Evolutionary conservation across 2,888 invertebrate genomes (phyloP).

Genomic region (Neocrepidodera transversa): DNA sequence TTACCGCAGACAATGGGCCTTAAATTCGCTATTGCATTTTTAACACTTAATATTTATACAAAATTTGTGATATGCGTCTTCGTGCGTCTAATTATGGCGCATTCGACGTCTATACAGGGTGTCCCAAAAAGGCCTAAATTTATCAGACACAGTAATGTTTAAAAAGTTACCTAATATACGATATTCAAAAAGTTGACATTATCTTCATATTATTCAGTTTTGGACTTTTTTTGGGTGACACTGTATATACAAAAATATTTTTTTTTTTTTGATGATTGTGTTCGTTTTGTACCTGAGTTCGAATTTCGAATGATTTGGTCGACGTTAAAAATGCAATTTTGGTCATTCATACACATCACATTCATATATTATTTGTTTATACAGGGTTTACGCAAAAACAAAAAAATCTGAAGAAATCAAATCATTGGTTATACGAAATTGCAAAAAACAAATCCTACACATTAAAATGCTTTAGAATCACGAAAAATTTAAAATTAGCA

Average conservation of each 20-base stretch:
- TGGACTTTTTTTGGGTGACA: conserved; percentile 5
- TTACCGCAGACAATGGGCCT: conserved; percentile 33
- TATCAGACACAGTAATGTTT: background rate
- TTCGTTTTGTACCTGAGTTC: conserved; percentile 49
- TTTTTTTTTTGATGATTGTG: conserved; percentile 45
- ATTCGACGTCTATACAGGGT: conserved; percentile 13
- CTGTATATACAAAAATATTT: conserved; percentile 12
- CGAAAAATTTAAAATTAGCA: too few species aligned
- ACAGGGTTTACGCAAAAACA: conserved; percentile 11
- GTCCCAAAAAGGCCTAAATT: conserved; percentile 1
- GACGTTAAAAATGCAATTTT: conserved; percentile 44
- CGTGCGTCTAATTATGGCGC: background rate
- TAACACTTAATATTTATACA: conserved; percentile 39
- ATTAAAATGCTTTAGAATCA: too few species aligned
- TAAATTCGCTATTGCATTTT: conserved; percentile 43
- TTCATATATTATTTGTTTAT: conserved; percentile 21
- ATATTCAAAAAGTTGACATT: too few species aligned
- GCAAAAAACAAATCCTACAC: too few species aligned
- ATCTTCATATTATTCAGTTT: too few species aligned
- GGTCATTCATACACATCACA: conserved; percentile 28
- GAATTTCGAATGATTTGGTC: conserved; percentile 45
- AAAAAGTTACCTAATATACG: background rate
- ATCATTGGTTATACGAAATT: too few species aligned
- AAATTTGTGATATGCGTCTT: conserved; percentile 50
- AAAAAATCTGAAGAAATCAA: background rate